Percentiles rank a stretch among this genome's conserved stretches.
phyloP scores from a whole-genome alignment of 2,797 vertebrate species.

The Oreortyx pictus region DNA sequence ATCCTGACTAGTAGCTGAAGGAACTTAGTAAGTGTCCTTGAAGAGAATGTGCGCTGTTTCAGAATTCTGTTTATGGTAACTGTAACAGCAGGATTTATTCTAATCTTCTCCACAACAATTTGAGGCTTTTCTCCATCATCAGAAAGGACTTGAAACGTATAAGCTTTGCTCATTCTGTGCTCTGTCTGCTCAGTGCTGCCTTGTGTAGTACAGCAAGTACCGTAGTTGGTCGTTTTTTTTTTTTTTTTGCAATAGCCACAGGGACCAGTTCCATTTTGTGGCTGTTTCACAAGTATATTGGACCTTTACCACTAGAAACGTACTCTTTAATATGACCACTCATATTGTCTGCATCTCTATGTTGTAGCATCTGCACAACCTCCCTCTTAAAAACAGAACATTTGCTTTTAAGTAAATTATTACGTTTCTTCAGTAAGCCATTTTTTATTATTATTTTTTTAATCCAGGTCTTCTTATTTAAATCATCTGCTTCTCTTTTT shows the following conservation, averaged over 20 bases:
- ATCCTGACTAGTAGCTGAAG: not conserved
- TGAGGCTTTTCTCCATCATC: not conserved
- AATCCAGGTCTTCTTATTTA: not conserved
- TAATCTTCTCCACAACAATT: not conserved
- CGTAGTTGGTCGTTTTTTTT: not conserved
- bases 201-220: not conserved
- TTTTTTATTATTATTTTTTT: conserved; percentile 2
- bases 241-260: not conserved
- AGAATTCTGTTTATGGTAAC: not conserved
- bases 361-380: not conserved
- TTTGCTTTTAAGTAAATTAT: not conserved
- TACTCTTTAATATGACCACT: not conserved
- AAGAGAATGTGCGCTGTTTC: not conserved
- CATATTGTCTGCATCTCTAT: not conserved
- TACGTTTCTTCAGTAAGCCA: not conserved
- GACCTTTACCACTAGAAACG: not conserved
- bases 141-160: not conserved
- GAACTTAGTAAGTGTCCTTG: not conserved
- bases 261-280: not conserved
- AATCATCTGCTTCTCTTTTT: conserved; percentile 23
- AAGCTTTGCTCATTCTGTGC: not conserved
- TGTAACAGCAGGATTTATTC: not conserved
- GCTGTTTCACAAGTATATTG: not conserved
- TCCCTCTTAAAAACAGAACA: not conserved
- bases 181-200: not conserved